These are phyloP conservation scores for Rhynchopsitta pachyrhyncha DNA, from an alignment of 2,113 vertebrate genomes.

Conservation along the genomic window DNA sequence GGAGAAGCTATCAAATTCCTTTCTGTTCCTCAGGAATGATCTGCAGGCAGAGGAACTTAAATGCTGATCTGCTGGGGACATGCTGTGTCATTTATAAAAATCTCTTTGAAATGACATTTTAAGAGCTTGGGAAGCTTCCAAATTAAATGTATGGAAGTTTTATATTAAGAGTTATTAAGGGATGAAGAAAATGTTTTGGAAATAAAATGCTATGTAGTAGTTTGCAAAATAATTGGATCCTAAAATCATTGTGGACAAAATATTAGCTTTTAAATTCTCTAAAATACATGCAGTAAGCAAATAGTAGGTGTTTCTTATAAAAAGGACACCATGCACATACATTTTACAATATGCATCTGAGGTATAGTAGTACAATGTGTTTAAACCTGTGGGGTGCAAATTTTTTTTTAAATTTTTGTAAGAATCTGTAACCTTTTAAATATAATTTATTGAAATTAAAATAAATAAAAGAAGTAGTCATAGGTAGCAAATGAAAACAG, in stretches of 20 bases:
- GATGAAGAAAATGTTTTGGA: not conserved
- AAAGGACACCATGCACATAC: not conserved
- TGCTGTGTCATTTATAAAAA: not conserved
- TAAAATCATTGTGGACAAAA: not conserved
- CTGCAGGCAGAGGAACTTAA: rapidly evolving
- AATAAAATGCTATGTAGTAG: not conserved
- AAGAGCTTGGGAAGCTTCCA: not conserved
- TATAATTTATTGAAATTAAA: not conserved
- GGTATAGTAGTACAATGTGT: not conserved
- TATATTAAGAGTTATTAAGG: not conserved
- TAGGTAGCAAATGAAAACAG: not conserved
- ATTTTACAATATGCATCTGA: not conserved
- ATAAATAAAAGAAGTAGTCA: not conserved
- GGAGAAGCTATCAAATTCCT: not conserved
- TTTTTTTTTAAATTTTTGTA: not conserved
- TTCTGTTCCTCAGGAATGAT: not conserved
- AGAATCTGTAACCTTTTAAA: not conserved
- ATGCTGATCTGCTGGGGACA: not conserved
- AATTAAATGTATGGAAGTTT: not conserved
- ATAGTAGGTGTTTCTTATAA: not conserved
- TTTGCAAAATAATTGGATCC: not conserved
- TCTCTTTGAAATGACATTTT: not conserved
- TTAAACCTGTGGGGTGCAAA: not conserved
- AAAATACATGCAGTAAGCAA: not conserved
- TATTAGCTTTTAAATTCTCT: not conserved